These are phyloP conservation scores for Teinopalpus imperialis DNA, from an alignment of 2,888 invertebrate genomes.

Conservation along the genomic window DNA sequence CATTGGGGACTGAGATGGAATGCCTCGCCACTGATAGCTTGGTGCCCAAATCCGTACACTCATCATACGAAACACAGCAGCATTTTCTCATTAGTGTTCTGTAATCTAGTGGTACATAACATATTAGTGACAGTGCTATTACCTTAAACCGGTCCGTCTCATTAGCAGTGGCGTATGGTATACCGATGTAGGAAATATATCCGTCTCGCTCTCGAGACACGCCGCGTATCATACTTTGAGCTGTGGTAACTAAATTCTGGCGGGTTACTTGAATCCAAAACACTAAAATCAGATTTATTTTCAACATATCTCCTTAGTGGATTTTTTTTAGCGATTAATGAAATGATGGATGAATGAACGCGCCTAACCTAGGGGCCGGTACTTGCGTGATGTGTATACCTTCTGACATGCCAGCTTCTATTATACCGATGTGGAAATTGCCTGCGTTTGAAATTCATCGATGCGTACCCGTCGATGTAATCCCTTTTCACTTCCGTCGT, in stretches of 20 bases:
- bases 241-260: constrained; percentile 48
- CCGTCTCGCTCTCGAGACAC: constrained; percentile 46
- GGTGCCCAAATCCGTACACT: too few relatives aligned
- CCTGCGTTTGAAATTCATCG: constrained; percentile 7
- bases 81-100: too few relatives aligned
- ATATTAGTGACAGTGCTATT: too few relatives aligned
- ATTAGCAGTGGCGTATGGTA: constrained; percentile 58
- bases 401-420: not conserved
- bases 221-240: constrained; percentile 60
- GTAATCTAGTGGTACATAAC: too few relatives aligned
- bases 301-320: constrained; percentile 7
- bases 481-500: constrained; percentile 23
- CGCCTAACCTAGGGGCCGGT: too few relatives aligned
- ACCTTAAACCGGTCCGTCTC: constrained; percentile 57
- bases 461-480: constrained; percentile 25
- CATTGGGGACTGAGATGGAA: too few relatives aligned
- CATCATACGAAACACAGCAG: too few relatives aligned
- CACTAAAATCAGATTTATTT: not conserved
- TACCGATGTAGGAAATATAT: constrained; percentile 57
- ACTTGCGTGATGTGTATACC: not conserved
- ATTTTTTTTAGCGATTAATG: too few relatives aligned
- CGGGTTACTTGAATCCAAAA: constrained; percentile 25
- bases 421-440: not conserved
- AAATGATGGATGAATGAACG: too few relatives aligned
- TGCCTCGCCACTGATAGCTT: too few relatives aligned